phyloP scores from a whole-genome alignment of 2,888 invertebrate species.

The Alentia gelatinosa region DNA sequence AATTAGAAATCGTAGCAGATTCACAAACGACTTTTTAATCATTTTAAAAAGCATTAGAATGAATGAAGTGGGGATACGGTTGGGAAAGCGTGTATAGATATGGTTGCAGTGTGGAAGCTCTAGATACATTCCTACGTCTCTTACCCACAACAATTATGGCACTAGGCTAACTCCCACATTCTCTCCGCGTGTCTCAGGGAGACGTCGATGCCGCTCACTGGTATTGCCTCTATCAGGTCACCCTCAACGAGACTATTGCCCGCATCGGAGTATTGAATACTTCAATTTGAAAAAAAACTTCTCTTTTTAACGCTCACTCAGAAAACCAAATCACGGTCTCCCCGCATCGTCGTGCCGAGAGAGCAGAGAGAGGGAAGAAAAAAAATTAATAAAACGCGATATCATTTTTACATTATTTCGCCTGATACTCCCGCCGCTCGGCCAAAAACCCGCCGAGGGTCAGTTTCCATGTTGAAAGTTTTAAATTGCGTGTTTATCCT shows the following conservation, averaged over 20 bases:
- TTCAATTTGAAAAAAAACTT: background rate
- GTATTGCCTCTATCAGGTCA: background rate
- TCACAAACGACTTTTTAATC: no score
- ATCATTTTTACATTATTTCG: constrained; percentile 9
- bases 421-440: background rate
- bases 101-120: no score
- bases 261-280: background rate
- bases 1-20: no score
- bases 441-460: background rate
- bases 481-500: constrained; percentile 16
- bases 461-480: background rate
- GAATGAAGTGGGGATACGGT: no score
- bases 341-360: background rate
- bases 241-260: background rate
- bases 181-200: no score
- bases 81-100: no score
- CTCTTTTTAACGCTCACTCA: background rate
- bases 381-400: background rate
- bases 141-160: no score
- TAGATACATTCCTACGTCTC: no score
- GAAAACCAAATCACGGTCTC: background rate
- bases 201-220: no score
- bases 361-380: background rate
- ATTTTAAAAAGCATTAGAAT: no score
- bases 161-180: no score